Evolutionary conservation across 2,888 invertebrate genomes (phyloP).

Genomic region (Drosophila mimetica): DNA sequence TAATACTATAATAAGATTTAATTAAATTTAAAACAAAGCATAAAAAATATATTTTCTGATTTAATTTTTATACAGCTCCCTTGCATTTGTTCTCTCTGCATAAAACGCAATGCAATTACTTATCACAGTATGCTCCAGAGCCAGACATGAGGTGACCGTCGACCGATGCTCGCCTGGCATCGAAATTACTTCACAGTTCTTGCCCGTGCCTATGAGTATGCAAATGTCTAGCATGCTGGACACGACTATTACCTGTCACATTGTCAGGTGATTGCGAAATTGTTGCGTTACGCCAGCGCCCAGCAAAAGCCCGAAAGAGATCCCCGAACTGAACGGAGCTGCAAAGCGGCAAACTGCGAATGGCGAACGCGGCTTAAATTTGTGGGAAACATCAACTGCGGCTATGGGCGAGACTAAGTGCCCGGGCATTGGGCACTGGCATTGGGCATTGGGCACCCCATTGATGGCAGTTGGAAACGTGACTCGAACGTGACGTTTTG

Average conservation of each 20-base stretch:
- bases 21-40: not conserved
- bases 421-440: conserved; percentile 18
- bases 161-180: conserved; percentile 43
- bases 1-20: not conserved
- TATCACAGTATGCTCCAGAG: conserved; percentile 73
- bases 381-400: conserved; percentile 77
- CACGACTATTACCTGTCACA: conserved; percentile 82
- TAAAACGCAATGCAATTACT: conserved; percentile 73
- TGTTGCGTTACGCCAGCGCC: conserved; percentile 76
- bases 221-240: conserved; percentile 69
- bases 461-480: conserved; percentile 73
- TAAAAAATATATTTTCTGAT: not conserved
- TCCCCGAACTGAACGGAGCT: conserved; percentile 21
- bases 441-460: conserved; percentile 29
- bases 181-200: conserved; percentile 64
- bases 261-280: conserved; percentile 82
- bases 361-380: conserved; percentile 66
- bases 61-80: too few relatives aligned
- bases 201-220: conserved; percentile 53
- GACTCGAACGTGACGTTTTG: conserved; percentile 79
- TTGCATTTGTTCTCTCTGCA: conserved; percentile 2
- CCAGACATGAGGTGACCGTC: conserved; percentile 38
- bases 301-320: conserved; percentile 31
- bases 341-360: conserved; percentile 23
- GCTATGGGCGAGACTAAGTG: conserved; percentile 63